Evolutionary conservation across 1,140 invertebrate genomes (phyloP), one percentile per base, ranked within the genome.

Genomic region (Myzus persicae): DNA sequence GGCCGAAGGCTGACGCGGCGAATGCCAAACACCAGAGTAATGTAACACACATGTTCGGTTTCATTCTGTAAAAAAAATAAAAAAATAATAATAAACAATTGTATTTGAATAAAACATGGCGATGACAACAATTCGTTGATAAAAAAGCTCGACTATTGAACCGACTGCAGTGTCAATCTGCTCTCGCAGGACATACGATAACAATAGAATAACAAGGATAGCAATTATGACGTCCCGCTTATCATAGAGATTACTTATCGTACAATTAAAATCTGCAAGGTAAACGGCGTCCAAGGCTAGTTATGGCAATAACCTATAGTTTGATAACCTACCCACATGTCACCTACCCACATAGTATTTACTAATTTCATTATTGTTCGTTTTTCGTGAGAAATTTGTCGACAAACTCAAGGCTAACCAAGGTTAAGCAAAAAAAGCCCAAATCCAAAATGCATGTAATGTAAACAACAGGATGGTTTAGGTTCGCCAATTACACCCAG

Each of bases 11-110:
- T 40, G 67, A 46, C 20, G 22, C n/a, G 42, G 76, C 22, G 42
- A 92, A 81, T 38, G 76, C 90, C 42, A 92, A 92, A 81, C 59
- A 92, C 59, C 44, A 92, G 20, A 92, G 42, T 38, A 92, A 82
- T 22, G 11, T 44, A 18, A n/a, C 44, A 24, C 40, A 38, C 90
- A 92, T 82, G 42, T 92, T 36, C 42, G 90, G 90, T 91, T 42
- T 76, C 40, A 38, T 82, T 92, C 90, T 92, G 90, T 20, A 44
- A 92, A 92, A 24, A 81, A n/a, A 59, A 36, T 11, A 24, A 22
- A 22, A n/a, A 76, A n/a, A 76, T 76, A 76, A 76, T 76, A n/a
- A n/a, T 76, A 76, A 87, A 46, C 14, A 87, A 87, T 46, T 38
- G 85, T 87, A 20, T 87, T n/a, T 14, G 1, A 87, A 46, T 82